Conservation (phyloP, 2,888 invertebrate genomes). For the Andrena hattorfiana region DNA sequence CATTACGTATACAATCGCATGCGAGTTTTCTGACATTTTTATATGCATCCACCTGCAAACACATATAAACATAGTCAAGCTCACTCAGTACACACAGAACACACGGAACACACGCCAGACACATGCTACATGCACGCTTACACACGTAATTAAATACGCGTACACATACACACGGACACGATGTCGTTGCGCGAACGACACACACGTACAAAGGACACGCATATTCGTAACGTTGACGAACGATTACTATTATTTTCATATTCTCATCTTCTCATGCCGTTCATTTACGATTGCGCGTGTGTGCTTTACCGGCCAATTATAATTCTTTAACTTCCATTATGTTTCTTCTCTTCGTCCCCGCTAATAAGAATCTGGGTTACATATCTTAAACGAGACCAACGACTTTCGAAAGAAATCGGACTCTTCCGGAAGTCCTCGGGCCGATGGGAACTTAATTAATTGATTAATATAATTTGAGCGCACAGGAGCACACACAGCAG, state of each 20-base stretch:
- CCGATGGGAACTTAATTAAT: conserved; percentile 1
- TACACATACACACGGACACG: conserved; percentile 25
- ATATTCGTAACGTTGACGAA: conserved; percentile 15
- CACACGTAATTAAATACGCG: conserved; percentile 6
- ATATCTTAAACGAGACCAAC: background rate
- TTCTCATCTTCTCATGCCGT: conserved; percentile 43
- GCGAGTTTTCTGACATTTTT: conserved; percentile 68
- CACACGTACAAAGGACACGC: conserved; percentile 14
- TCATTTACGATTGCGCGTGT: conserved; percentile 47
- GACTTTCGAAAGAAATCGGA: background rate
- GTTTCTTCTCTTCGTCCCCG: conserved; percentile 22
- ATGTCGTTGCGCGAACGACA: conserved; percentile 9
- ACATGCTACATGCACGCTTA: conserved; percentile 34
- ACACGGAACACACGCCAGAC: conserved; percentile 50
- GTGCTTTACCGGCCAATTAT: conserved; percentile 58
- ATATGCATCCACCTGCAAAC: conserved; percentile 62
- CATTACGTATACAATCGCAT: conserved; percentile 70
- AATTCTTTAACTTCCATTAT: conserved; percentile 31
- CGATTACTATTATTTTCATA: background rate
- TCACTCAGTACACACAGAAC: background rate
- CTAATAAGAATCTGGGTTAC: conserved; percentile 30
- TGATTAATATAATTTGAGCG: conserved; percentile 18
- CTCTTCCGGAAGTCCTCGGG: background rate
- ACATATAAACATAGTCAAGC: background rate
- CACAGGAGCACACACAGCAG: conserved; percentile 49